phyloP scores from a whole-genome alignment of 2,888 invertebrate genomes.

The Diadromus collaris region DNA sequence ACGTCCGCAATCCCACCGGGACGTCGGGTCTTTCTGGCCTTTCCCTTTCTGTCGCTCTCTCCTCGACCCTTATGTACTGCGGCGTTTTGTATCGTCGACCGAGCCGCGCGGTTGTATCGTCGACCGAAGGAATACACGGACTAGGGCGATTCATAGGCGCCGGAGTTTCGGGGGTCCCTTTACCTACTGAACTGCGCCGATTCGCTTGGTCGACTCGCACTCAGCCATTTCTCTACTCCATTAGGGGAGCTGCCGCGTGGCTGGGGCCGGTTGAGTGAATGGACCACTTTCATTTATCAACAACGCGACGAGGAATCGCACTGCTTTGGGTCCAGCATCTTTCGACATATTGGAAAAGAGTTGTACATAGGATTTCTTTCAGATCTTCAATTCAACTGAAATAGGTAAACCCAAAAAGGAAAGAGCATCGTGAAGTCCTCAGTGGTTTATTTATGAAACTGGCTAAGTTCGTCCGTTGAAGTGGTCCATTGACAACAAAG shows the following conservation, averaged over 20 bases:
- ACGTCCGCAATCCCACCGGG: conserved; percentile 46
- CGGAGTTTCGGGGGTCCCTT: conserved; percentile 68
- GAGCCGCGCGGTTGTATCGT: conserved; percentile 26
- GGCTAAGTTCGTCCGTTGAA: too few species aligned
- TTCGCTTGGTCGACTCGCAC: conserved; percentile 64
- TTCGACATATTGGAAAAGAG: too few species aligned
- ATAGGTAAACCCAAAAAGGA: too few species aligned
- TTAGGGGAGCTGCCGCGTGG: background rate
- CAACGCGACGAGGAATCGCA: too few species aligned
- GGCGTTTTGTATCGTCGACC: background rate
- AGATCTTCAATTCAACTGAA: too few species aligned
- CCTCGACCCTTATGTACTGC: conserved; percentile 3
- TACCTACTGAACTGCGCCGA: conserved; percentile 68
- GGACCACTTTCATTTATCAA: too few species aligned
- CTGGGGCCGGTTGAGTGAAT: too few species aligned
- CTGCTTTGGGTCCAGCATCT: background rate
- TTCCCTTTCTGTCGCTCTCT: conserved; percentile 25
- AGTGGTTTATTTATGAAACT: too few species aligned
- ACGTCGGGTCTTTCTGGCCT: conserved; percentile 19
- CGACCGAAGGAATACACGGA: conserved; percentile 1
- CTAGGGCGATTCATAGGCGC: background rate
- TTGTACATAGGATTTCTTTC: too few species aligned
- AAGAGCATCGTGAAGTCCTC: too few species aligned
- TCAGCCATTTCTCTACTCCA: background rate
- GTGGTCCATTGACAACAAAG: too few species aligned